Conservation (phyloP, 2,113 vertebrate species). For the Alexandromys fortis region DNA sequence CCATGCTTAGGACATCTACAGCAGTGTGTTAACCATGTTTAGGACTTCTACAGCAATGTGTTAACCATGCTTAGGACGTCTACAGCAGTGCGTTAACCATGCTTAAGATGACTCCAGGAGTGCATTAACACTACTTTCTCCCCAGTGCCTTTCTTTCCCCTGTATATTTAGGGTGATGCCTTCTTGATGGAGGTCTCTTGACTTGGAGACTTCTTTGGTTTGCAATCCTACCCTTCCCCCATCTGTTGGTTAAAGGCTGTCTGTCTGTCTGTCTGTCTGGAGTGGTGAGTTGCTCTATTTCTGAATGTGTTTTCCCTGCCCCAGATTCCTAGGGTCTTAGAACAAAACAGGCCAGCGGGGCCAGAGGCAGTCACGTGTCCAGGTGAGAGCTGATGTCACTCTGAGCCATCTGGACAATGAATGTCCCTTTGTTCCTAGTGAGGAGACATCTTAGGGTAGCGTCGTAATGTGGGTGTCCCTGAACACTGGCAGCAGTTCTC, state of each 20-base stretch:
- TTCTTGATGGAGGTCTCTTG: constrained; percentile 40
- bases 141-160: accelerated
- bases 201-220: constrained; percentile 34
- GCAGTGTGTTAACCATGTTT: background rate
- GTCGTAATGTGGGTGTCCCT: accelerated
- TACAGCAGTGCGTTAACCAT: background rate
- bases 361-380: background rate
- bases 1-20: background rate
- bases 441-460: accelerated
- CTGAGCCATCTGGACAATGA: background rate
- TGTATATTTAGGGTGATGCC: constrained; percentile 1
- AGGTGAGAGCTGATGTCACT: accelerated
- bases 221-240: background rate
- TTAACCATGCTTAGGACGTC: background rate
- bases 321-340: background rate
- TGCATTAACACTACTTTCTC: background rate
- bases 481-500: accelerated
- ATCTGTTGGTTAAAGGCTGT: constrained; percentile 24
- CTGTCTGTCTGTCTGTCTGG: constrained; percentile 18
- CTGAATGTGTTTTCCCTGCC: background rate
- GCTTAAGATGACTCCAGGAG: background rate
- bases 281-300: background rate
- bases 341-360: background rate
- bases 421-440: background rate
- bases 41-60: background rate